Percentiles rank a stretch among this genome's conserved stretches.
Evolutionary conservation across 1,140 invertebrate species (phyloP).

Genomic region (Oedothorax gibbosus): DNA sequence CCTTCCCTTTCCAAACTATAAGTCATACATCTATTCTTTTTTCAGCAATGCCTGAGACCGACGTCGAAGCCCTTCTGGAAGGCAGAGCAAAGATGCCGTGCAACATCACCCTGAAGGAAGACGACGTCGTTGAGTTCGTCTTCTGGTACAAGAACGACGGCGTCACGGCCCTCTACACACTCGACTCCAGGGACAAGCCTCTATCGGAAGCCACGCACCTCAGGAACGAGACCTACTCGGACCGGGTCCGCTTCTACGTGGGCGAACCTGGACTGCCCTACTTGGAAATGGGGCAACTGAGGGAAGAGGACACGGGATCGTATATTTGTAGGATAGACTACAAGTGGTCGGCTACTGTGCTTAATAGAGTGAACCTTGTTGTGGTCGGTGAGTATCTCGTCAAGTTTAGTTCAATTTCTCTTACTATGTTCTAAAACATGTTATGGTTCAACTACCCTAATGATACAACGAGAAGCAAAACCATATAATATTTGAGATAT

Average conservation of each 20-base stretch:
- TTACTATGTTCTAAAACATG: background rate
- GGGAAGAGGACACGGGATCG: constrained; percentile 61
- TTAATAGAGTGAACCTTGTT: constrained; percentile 81
- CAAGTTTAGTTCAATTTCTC: background rate
- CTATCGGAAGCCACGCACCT: constrained; percentile 55
- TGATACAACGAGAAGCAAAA: too few species aligned
- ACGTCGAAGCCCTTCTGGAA: constrained; percentile 75
- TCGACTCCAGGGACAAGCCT: constrained; percentile 53
- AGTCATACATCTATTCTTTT: background rate
- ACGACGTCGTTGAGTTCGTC: constrained; percentile 81
- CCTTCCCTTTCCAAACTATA: background rate
- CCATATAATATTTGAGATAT: too few species aligned
- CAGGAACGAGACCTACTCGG: constrained; percentile 48
- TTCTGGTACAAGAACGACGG: constrained; percentile 80
- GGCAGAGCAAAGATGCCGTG: constrained; percentile 83
- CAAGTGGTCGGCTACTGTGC: constrained; percentile 82
- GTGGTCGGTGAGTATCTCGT: constrained; percentile 80
- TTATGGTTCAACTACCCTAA: background rate
- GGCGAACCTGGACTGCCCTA: background rate
- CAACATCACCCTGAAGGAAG: constrained; percentile 74
- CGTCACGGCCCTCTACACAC: constrained; percentile 61
- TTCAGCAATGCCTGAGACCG: constrained; percentile 35
- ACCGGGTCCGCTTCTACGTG: constrained; percentile 32
- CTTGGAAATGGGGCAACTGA: constrained; percentile 17
- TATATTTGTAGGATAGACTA: constrained; percentile 77